phyloP scores from a whole-genome alignment of 2,797 vertebrate species.

The Liparis tanakae region DNA sequence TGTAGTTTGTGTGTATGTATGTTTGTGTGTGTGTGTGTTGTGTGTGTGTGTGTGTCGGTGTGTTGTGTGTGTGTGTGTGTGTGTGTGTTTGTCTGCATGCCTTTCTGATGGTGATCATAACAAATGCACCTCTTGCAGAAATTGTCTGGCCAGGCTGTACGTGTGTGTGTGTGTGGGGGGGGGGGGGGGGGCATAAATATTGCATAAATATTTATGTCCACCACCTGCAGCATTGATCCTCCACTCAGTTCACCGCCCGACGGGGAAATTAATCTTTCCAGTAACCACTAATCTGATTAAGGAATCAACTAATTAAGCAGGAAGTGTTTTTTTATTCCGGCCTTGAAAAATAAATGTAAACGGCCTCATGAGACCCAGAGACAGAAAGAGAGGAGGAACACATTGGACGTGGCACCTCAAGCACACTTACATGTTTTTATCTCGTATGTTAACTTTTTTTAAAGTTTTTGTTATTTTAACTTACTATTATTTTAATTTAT shows the following conservation, averaged over 20 bases:
- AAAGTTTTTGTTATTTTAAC: no score
- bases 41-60: conserved; percentile 12
- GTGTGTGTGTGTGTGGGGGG: no score
- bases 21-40: conserved; percentile 1
- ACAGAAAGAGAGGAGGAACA: conserved; percentile 5
- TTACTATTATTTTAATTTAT: no score
- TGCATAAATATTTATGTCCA: conserved; percentile 14
- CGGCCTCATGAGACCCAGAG: neutral
- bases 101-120: conserved; percentile 66
- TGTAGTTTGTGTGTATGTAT: no score
- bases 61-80: conserved; percentile 15
- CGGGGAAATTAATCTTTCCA: conserved; percentile 20
- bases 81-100: conserved; percentile 51
- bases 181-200: conserved; percentile 21
- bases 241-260: conserved; percentile 11
- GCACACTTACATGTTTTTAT: neutral
- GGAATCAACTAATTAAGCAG: conserved; percentile 40
- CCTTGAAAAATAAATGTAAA: conserved; percentile 19
- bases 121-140: conserved; percentile 72
- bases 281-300: conserved; percentile 42
- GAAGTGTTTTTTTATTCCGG: conserved; percentile 25
- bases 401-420: neutral
- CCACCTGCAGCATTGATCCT: conserved; percentile 36
- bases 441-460: neutral
- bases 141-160: conserved; percentile 30